Conservation (phyloP, 1,140 invertebrate species). For the Ephestia elutella region DNA sequence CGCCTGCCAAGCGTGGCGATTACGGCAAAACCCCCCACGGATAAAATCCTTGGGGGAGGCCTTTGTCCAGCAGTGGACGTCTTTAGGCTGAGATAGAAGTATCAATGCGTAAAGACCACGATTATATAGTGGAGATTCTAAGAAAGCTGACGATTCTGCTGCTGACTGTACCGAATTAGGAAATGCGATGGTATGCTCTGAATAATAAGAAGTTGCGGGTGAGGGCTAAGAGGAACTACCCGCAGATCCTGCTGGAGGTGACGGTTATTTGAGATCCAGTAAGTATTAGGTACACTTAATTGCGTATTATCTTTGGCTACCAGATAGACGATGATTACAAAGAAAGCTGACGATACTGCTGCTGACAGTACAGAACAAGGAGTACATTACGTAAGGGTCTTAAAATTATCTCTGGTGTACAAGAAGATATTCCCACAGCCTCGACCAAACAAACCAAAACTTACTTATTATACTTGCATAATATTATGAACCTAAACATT, state of each 20-base stretch:
- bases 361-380: slow-evolving; percentile 89
- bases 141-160: slow-evolving; percentile 95
- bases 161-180: slow-evolving; percentile 89
- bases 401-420: slow-evolving; percentile 97
- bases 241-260: slow-evolving; percentile 95
- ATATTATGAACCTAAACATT: no score
- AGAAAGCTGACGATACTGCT: slow-evolving; percentile 95
- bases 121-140: slow-evolving; percentile 98
- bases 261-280: slow-evolving; percentile 94
- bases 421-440: no score
- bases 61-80: no score
- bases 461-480: no score
- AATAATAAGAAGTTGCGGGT: slow-evolving; percentile 96
- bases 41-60: no score
- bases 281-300: slow-evolving; percentile 64
- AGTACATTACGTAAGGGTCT: slow-evolving; percentile 97
- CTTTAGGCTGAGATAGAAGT: no score
- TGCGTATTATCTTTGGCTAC: no score
- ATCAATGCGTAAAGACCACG: slow-evolving; percentile 94
- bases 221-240: slow-evolving; percentile 91
- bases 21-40: no score
- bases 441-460: no score
- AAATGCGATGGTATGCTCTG: slow-evolving; percentile 95
- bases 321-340: slow-evolving; percentile 97
- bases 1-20: no score